Evolutionary conservation across 2,113 vertebrate genomes (phyloP).

Genomic region (Menidia beryllina): DNA sequence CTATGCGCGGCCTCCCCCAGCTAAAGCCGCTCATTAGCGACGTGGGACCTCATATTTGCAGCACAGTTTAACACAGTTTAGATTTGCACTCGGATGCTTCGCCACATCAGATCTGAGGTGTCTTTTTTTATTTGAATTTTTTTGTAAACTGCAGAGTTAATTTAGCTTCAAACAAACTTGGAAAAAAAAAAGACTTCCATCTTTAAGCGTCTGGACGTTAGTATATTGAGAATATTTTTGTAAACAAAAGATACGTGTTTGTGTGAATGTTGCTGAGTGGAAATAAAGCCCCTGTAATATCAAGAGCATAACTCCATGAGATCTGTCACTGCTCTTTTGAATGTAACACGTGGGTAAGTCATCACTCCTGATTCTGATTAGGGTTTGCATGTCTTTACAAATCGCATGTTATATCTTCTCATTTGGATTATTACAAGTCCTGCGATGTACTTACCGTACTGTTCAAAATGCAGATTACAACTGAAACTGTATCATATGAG

Average conservation of each 20-base stretch:
- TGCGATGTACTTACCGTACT: too few relatives aligned
- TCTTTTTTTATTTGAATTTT: conserved; percentile 22
- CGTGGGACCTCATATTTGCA: conserved; percentile 78
- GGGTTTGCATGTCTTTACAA: too few relatives aligned
- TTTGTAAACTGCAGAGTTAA: background rate
- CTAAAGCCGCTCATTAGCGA: conserved; percentile 83
- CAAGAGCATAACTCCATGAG: conserved; percentile 1
- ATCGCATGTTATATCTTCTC: too few relatives aligned
- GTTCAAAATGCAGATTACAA: too few relatives aligned
- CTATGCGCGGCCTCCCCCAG: conserved; percentile 76
- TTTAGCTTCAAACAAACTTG: background rate
- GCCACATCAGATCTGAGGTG: conserved; percentile 32
- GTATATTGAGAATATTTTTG: background rate
- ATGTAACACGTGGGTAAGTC: too few relatives aligned
- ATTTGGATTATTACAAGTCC: too few relatives aligned
- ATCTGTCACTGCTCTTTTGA: too few relatives aligned
- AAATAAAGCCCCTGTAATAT: background rate
- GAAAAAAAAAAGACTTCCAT: conserved; percentile 2
- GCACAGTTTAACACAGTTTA: conserved; percentile 78
- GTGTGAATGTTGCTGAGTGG: background rate
- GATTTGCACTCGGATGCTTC: conserved; percentile 70
- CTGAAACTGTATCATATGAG: too few relatives aligned
- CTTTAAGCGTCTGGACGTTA: background rate
- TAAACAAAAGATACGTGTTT: background rate
- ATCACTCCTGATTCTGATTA: too few relatives aligned